These are phyloP conservation scores for Grus americana DNA, from an alignment of 2,113 vertebrate genomes.

Conservation along the genomic window DNA sequence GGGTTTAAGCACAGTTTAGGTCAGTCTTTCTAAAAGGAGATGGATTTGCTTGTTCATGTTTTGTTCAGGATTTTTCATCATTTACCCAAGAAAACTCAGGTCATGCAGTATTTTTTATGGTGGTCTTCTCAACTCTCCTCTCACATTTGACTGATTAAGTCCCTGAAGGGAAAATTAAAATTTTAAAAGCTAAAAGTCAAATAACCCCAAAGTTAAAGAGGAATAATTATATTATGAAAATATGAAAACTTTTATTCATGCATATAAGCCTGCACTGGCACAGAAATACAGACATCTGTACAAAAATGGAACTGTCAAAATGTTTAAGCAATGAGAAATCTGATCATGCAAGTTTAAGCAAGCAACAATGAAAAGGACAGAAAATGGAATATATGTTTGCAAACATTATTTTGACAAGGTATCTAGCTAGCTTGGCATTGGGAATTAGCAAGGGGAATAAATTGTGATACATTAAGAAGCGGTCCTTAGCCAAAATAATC, in stretches of 20 bases:
- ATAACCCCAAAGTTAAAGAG: neutral
- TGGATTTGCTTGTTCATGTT: neutral
- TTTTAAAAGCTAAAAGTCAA: neutral
- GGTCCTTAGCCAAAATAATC: neutral
- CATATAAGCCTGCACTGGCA: neutral
- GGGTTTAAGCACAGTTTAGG: neutral
- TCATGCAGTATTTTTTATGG: neutral
- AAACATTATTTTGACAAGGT: neutral
- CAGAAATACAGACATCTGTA: neutral
- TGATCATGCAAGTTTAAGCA: neutral
- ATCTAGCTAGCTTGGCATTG: neutral
- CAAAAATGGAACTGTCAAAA: neutral
- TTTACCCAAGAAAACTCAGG: neutral
- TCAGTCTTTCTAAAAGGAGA: neutral
- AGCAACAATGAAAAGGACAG: neutral
- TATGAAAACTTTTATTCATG: neutral
- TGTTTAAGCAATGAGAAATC: neutral
- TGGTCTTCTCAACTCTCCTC: neutral
- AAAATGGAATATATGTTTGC: neutral
- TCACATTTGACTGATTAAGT: neutral
- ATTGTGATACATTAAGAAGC: neutral
- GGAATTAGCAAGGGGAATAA: neutral
- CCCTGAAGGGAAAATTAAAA: neutral
- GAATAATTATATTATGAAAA: neutral
- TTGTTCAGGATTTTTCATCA: neutral